Percentiles rank a stretch among this genome's conserved stretches.
phyloP scores from a whole-genome alignment of 2,113 vertebrate species.

The Phylloscopus trochilus region DNA sequence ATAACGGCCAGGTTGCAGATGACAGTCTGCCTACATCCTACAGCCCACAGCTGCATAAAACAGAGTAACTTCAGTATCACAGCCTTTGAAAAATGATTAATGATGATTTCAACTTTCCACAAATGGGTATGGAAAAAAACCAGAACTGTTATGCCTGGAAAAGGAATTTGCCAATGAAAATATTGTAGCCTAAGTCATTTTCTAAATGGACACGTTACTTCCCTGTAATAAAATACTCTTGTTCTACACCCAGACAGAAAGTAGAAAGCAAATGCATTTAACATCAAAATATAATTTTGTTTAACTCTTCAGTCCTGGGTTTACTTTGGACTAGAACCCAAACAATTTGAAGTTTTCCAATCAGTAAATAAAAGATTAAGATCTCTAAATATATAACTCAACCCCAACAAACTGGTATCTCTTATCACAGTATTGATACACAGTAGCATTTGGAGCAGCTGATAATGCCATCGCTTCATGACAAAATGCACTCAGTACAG shows the following conservation, averaged over 20 bases:
- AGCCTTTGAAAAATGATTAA: not conserved
- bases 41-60: not conserved
- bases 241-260: not conserved
- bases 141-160: not conserved
- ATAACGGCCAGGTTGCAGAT: not conserved
- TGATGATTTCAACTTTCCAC: not conserved
- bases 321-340: not conserved
- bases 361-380: not conserved
- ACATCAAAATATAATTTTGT: not conserved
- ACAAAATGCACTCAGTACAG: not conserved
- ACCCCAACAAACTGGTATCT: not conserved
- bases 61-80: not conserved
- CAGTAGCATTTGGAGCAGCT: not conserved
- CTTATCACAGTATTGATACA: not conserved
- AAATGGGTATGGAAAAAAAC: not conserved
- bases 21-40: not conserved
- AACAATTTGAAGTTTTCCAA: not conserved
- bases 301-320: not conserved
- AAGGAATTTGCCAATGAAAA: not conserved
- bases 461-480: not conserved
- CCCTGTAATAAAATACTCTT: not conserved
- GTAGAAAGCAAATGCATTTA: not conserved
- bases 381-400: not conserved
- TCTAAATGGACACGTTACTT: not conserved
- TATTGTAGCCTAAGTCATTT: not conserved